These are phyloP conservation scores for Mythimna pallens DNA, from an alignment of 2,888 invertebrate genomes.

Conservation along the genomic window DNA sequence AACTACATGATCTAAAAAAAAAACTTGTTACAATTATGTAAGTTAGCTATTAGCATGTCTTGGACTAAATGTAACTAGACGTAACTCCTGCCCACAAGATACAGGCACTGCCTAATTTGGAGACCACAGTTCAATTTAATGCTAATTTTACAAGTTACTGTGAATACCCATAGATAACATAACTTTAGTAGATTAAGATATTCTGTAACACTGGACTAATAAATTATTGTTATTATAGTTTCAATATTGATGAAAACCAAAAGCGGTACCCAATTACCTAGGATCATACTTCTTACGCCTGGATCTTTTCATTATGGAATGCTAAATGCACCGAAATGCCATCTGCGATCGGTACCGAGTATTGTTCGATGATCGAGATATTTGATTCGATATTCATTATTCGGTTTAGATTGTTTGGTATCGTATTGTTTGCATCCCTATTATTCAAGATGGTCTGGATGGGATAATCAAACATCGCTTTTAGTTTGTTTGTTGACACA, in stretches of 20 bases:
- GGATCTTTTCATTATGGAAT: constrained; percentile 61
- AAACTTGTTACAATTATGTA: too few relatives aligned
- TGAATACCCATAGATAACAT: too few relatives aligned
- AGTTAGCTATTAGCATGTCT: too few relatives aligned
- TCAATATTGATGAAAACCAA: constrained; percentile 52
- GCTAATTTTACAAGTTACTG: too few relatives aligned
- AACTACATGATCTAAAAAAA: too few relatives aligned
- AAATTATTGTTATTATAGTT: constrained; percentile 18
- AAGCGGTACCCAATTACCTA: constrained; percentile 61
- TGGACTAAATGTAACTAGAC: too few relatives aligned
- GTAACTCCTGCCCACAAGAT: too few relatives aligned
- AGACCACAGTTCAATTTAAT: too few relatives aligned
- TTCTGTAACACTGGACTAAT: too few relatives aligned
- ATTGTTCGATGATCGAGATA: constrained; percentile 54
- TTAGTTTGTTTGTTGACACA: constrained; percentile 15
- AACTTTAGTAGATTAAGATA: too few relatives aligned
- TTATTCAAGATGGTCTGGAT: constrained; percentile 46
- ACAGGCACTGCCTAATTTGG: too few relatives aligned
- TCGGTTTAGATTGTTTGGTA: constrained; percentile 52
- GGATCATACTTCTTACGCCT: constrained; percentile 52
- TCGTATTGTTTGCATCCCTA: constrained; percentile 58
- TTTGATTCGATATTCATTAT: constrained; percentile 61
- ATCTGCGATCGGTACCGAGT: constrained; percentile 37
- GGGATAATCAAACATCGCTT: constrained; percentile 15
- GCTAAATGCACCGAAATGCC: constrained; percentile 53